A percentile compares a stretch with the other conserved stretches of the same genome.
phyloP scores from a whole-genome alignment of 2,797 vertebrate genomes.

The Leucoraja ocellata region DNA sequence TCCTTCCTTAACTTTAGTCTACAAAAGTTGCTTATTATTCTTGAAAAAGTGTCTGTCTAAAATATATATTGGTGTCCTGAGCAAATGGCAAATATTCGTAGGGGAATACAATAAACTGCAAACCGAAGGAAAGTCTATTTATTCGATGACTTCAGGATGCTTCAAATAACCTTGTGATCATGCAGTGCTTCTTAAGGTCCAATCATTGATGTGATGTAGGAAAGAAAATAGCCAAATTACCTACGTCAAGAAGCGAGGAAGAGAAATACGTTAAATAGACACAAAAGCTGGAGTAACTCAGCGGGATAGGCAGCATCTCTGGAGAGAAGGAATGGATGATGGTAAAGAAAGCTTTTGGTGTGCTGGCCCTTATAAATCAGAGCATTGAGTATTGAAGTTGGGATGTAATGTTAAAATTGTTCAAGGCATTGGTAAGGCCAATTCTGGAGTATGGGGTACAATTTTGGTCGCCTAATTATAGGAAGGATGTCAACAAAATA shows the following conservation, averaged over 20 bases:
- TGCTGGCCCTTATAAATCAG: too few relatives aligned
- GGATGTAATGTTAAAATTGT: too few relatives aligned
- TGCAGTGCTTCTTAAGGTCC: neutral
- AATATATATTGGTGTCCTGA: neutral
- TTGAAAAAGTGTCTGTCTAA: neutral
- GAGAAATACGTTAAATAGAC: neutral
- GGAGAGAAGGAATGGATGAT: too few relatives aligned
- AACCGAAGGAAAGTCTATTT: neutral
- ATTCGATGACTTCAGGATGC: neutral
- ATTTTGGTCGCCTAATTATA: too few relatives aligned
- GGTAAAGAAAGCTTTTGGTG: too few relatives aligned
- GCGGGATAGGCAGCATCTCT: too few relatives aligned
- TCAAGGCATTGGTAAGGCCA: too few relatives aligned
- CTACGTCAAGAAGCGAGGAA: neutral
- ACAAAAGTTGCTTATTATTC: neutral
- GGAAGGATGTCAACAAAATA: too few relatives aligned
- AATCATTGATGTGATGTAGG: neutral
- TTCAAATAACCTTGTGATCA: neutral
- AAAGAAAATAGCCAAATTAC: neutral
- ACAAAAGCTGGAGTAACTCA: too few relatives aligned
- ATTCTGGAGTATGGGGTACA: too few relatives aligned
- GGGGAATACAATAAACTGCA: neutral
- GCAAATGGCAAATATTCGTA: neutral
- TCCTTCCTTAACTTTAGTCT: neutral
- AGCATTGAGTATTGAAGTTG: too few relatives aligned